Conservation (phyloP, 2,113 vertebrate genomes). For the Perccottus glenii region DNA sequence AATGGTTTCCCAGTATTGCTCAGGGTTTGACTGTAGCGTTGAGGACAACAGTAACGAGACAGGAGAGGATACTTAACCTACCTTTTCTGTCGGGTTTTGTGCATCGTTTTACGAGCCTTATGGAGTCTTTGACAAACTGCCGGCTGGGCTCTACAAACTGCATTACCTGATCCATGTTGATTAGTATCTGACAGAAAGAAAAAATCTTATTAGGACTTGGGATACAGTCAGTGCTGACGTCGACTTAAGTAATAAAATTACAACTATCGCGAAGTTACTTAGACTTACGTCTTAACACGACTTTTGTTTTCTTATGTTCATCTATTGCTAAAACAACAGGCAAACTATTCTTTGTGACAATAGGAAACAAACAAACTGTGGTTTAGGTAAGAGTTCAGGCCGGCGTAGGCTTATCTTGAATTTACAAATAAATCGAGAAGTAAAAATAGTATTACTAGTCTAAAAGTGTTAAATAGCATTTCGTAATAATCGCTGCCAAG, state of each 20-base stretch:
- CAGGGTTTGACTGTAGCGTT: not conserved
- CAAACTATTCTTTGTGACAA: too few species aligned
- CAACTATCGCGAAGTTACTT: too few species aligned
- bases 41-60: not conserved
- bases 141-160: conserved; percentile 97
- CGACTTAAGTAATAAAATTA: not conserved
- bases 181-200: conserved; percentile 13
- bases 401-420: conserved; percentile 6
- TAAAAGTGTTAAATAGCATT: not conserved
- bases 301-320: not conserved
- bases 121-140: conserved; percentile 97
- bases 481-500: not conserved
- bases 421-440: not conserved
- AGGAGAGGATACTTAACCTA: conserved; percentile 41
- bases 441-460: fast-evolving
- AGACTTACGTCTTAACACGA: too few species aligned
- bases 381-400: not conserved
- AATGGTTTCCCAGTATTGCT: not conserved
- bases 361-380: too few species aligned
- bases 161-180: conserved; percentile 96
- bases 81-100: conserved; percentile 99
- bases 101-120: conserved; percentile 97
- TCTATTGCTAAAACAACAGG: not conserved
- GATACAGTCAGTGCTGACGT: conserved; percentile 42
- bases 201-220: not conserved